Evolutionary conservation across 2,888 invertebrate species (phyloP).

Genomic region (Tanypteryx hageni): DNA sequence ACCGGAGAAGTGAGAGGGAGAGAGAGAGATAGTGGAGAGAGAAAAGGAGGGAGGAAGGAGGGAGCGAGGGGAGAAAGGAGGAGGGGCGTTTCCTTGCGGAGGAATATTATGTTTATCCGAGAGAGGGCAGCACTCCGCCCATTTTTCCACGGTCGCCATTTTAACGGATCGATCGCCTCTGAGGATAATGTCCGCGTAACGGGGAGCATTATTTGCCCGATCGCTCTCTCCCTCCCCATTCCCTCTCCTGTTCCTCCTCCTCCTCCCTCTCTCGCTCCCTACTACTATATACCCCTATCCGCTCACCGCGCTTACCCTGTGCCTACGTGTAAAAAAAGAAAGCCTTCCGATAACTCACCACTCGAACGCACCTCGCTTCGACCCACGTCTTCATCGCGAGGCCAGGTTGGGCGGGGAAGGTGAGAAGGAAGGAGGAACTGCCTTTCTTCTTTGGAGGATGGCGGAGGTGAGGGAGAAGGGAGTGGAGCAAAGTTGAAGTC

Average conservation of each 20-base stretch:
- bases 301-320: background rate
- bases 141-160: slow-evolving; percentile 64
- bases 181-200: slow-evolving; percentile 64
- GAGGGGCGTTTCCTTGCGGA: slow-evolving; percentile 54
- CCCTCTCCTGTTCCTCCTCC: background rate
- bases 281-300: background rate
- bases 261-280: background rate
- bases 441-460: background rate
- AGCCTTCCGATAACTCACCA: slow-evolving; percentile 47
- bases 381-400: slow-evolving; percentile 37
- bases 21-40: background rate
- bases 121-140: slow-evolving; percentile 63
- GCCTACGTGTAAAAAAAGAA: slow-evolving; percentile 23
- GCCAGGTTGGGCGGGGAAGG: background rate
- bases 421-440: no score
- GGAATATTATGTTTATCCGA: slow-evolving; percentile 63
- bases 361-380: slow-evolving; percentile 14
- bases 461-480: background rate
- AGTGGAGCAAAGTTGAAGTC: background rate
- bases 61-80: background rate
- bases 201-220: slow-evolving; percentile 62
- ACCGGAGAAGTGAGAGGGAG: background rate
- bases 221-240: slow-evolving; percentile 12
- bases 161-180: slow-evolving; percentile 63
- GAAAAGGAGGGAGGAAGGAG: background rate